Conservation (phyloP, 2,888 invertebrate species). For the Spilosoma lubricipeda region DNA sequence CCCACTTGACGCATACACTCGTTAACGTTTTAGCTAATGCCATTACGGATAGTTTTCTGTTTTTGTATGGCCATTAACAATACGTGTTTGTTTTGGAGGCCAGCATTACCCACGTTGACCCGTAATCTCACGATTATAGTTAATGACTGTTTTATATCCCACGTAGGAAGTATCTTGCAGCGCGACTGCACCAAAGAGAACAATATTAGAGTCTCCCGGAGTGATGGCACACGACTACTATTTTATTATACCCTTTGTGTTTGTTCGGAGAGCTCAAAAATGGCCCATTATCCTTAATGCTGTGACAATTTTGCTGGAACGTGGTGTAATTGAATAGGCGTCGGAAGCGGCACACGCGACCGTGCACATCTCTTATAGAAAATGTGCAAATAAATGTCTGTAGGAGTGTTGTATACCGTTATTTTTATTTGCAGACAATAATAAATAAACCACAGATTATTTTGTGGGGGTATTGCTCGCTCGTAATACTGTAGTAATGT, state of each 20-base stretch:
- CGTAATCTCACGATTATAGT: conserved; percentile 62
- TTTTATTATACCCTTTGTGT: conserved; percentile 73
- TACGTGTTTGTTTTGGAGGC: conserved; percentile 59
- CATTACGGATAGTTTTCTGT: conserved; percentile 60
- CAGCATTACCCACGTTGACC: conserved; percentile 50
- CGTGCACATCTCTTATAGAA: conserved; percentile 59
- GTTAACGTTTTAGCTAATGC: conserved; percentile 74
- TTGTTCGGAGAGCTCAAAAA: conserved; percentile 78
- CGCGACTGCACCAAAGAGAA: conserved; percentile 64
- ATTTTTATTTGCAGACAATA: conserved; percentile 67
- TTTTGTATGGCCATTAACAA: conserved; percentile 58
- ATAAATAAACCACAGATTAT: conserved; percentile 70
- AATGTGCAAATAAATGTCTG: conserved; percentile 76
- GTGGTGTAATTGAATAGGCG: conserved; percentile 83
- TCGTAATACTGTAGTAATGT: conserved; percentile 68
- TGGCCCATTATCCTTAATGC: conserved; percentile 79
- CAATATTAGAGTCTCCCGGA: conserved; percentile 79
- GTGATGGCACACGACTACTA: conserved; percentile 80
- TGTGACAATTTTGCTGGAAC: conserved; percentile 77
- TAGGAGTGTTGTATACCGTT: conserved; percentile 71
- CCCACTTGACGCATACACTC: conserved; percentile 58
- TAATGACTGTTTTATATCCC: conserved; percentile 70
- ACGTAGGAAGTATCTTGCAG: conserved; percentile 64
- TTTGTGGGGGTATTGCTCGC: conserved; percentile 56
- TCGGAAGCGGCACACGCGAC: conserved; percentile 79